These are phyloP conservation scores for Synanthedon myopaeformis DNA, from an alignment of 2,888 invertebrate genomes.

Conservation along the genomic window DNA sequence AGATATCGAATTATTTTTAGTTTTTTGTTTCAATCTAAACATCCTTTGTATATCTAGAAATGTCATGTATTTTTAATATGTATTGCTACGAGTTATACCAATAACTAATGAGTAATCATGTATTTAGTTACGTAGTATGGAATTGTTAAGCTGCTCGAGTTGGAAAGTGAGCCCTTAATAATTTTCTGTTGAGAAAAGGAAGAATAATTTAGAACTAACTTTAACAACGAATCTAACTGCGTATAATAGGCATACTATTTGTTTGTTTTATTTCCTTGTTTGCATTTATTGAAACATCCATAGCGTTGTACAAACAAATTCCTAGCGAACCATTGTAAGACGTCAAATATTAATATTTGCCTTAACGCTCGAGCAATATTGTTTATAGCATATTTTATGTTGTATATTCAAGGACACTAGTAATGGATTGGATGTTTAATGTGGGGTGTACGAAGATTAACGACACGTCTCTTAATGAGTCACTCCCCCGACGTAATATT, in stretches of 20 bases:
- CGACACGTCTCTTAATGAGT: conserved; percentile 6
- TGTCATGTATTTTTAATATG: too few species aligned
- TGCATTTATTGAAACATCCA: neutral
- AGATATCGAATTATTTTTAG: too few species aligned
- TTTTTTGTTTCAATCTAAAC: too few species aligned
- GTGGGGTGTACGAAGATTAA: conserved; percentile 12
- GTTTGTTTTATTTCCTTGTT: neutral
- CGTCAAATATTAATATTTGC: conserved; percentile 6
- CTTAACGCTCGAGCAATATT: conserved; percentile 1
- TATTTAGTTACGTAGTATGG: too few species aligned
- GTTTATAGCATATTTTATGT: conserved; percentile 7
- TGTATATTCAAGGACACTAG: conserved; percentile 6
- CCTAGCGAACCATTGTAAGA: neutral
- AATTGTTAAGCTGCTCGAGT: too few species aligned
- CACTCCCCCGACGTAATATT: neutral
- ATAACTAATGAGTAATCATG: too few species aligned
- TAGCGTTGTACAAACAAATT: neutral
- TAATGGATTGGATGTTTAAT: conserved; percentile 14
- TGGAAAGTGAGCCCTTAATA: too few species aligned
- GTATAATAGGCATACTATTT: too few species aligned
- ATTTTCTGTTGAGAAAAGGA: too few species aligned
- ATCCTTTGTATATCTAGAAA: too few species aligned
- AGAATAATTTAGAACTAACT: too few species aligned
- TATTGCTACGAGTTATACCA: too few species aligned
- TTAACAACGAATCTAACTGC: neutral